Conservation (phyloP, 2,113 vertebrate genomes). For the Columba livia region DNA sequence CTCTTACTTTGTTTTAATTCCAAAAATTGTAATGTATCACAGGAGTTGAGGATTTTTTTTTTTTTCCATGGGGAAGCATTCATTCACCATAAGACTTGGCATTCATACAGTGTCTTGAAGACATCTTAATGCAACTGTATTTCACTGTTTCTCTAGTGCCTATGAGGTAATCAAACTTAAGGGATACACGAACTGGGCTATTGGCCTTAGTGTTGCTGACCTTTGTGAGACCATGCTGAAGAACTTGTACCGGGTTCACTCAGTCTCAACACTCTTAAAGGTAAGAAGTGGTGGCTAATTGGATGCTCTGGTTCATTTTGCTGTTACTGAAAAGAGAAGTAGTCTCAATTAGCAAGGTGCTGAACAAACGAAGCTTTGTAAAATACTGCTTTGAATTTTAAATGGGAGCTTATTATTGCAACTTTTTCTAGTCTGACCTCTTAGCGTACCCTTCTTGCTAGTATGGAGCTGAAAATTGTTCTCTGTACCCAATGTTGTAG, state of each 20-base stretch:
- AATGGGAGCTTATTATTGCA: too few species aligned
- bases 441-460: neutral
- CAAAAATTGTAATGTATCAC: neutral
- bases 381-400: neutral
- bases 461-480: neutral
- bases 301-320: neutral
- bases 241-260: conserved; percentile 89
- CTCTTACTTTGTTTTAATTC: neutral
- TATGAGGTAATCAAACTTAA: conserved; percentile 97
- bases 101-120: neutral
- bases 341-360: neutral
- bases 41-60: neutral
- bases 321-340: neutral
- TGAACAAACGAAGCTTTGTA: neutral
- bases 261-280: conserved; percentile 96
- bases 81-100: neutral
- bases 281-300: conserved; percentile 60
- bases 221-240: conserved; percentile 91
- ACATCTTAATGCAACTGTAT: neutral
- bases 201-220: conserved; percentile 94
- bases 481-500: neutral
- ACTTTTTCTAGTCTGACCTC: neutral
- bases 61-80: neutral
- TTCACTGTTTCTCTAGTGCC: conserved; percentile 78
- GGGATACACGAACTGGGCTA: conserved; percentile 99